Evolutionary conservation across 2,888 invertebrate species (phyloP).

Genomic region (Nomada flava): DNA sequence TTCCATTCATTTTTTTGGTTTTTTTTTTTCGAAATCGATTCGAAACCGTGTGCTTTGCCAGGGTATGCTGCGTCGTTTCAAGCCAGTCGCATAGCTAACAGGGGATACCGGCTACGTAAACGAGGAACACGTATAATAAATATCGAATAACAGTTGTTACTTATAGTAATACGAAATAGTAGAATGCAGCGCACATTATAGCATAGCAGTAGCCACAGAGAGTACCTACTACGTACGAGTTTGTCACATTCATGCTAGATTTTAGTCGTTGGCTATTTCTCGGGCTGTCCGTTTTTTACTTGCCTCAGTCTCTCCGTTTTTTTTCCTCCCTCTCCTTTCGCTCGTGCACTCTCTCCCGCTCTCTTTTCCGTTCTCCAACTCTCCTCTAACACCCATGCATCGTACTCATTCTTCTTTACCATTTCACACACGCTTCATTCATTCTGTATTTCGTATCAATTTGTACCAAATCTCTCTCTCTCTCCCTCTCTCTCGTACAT

Average conservation of each 20-base stretch:
- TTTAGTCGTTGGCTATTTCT: slow-evolving; percentile 34
- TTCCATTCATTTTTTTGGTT: slow-evolving; percentile 10
- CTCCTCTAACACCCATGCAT: not conserved
- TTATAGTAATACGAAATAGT: slow-evolving; percentile 78
- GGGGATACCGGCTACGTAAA: slow-evolving; percentile 77
- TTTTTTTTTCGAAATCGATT: slow-evolving; percentile 7
- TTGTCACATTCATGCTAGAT: slow-evolving; percentile 69
- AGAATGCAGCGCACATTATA: slow-evolving; percentile 79
- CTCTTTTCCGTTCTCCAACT: too few relatives aligned
- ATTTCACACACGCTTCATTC: not conserved
- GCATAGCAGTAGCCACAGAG: slow-evolving; percentile 74
- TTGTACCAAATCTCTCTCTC: not conserved
- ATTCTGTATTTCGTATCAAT: not conserved
- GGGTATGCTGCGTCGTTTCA: slow-evolving; percentile 47
- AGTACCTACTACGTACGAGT: slow-evolving; percentile 73
- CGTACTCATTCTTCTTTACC: not conserved
- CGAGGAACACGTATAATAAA: slow-evolving; percentile 82
- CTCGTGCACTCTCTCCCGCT: not conserved
- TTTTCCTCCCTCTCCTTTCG: slow-evolving; percentile 2
- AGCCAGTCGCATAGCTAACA: slow-evolving; percentile 70
- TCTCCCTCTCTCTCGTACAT: not conserved
- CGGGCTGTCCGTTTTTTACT: slow-evolving; percentile 21
- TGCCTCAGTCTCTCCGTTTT: slow-evolving; percentile 17
- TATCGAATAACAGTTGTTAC: slow-evolving; percentile 76
- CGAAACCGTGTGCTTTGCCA: slow-evolving; percentile 45